Evolutionary conservation across 2,797 vertebrate genomes (phyloP).

Genomic region (Bradypodion ventrale): DNA sequence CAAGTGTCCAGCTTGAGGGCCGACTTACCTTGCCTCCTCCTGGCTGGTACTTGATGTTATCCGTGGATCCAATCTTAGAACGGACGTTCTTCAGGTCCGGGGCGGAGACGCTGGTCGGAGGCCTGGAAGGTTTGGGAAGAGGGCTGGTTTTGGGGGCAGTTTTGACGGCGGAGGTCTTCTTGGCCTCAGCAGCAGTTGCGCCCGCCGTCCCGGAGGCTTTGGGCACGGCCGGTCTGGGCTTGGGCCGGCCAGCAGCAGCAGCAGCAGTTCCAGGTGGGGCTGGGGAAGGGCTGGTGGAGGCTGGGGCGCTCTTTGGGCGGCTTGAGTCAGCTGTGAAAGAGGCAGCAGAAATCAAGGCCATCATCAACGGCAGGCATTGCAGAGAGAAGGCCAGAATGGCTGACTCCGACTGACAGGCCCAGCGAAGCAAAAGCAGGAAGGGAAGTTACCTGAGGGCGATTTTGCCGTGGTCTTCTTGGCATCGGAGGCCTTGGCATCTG

Average conservation of each 20-base stretch:
- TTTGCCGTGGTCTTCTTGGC: slow-evolving; percentile 83
- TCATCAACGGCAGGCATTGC: neutral
- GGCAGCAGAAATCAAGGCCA: neutral
- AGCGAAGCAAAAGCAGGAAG: too few species aligned
- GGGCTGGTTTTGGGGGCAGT: slow-evolving; percentile 52
- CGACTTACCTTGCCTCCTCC: slow-evolving; percentile 91
- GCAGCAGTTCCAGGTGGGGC: neutral
- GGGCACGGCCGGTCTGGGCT: slow-evolving; percentile 56
- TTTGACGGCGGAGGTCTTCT: slow-evolving; percentile 76
- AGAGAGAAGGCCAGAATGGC: too few species aligned
- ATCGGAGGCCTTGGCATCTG: slow-evolving; percentile 82
- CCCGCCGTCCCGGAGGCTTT: slow-evolving; percentile 73
- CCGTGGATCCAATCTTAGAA: slow-evolving; percentile 90
- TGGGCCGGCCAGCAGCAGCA: slow-evolving; percentile 43
- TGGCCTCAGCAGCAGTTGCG: slow-evolving; percentile 64
- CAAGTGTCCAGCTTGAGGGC: neutral
- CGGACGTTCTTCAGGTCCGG: slow-evolving; percentile 84
- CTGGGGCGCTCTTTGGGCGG: slow-evolving; percentile 77
- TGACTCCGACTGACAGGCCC: too few species aligned
- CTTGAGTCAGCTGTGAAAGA: slow-evolving; percentile 70
- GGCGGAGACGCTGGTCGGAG: slow-evolving; percentile 61
- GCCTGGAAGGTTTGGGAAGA: slow-evolving; percentile 58
- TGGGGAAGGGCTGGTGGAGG: slow-evolving; percentile 32
- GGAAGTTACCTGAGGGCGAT: slow-evolving; percentile 82
- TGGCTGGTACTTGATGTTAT: slow-evolving; percentile 91